These are phyloP conservation scores for Lipotes vexillifer DNA, from an alignment of 2,113 vertebrate genomes.

Conservation along the genomic window DNA sequence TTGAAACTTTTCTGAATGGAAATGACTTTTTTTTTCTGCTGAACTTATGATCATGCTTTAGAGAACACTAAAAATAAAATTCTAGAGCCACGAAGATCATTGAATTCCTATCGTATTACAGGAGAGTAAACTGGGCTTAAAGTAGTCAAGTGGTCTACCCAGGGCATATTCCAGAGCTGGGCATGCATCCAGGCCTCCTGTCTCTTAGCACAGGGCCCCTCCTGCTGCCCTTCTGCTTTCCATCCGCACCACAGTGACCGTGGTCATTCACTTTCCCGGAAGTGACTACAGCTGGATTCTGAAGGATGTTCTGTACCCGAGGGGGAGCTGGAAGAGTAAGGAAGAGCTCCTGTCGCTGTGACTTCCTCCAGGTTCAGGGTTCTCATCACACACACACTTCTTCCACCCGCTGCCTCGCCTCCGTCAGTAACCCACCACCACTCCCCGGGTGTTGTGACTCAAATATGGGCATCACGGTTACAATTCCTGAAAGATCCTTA, in stretches of 20 bases:
- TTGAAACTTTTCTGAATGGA: neutral
- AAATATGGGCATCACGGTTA: neutral
- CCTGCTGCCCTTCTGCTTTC: neutral
- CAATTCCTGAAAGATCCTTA: neutral
- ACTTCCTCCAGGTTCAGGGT: neutral
- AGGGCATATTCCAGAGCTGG: neutral
- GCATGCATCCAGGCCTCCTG: no score
- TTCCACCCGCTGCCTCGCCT: neutral
- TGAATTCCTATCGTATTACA: neutral
- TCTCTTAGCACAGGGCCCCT: neutral
- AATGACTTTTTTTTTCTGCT: neutral
- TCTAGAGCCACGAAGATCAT: neutral
- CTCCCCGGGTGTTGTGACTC: neutral
- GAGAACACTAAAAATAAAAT: constrained; percentile 11
- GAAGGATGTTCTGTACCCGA: neutral
- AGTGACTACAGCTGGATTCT: neutral
- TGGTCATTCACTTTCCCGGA: neutral
- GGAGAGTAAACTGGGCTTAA: neutral
- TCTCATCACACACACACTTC: neutral
- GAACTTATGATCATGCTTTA: neutral
- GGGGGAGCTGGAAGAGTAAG: neutral
- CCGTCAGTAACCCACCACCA: neutral
- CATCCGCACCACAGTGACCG: neutral
- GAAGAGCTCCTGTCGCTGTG: neutral
- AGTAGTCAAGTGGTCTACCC: no score